These are phyloP conservation scores for Anagyrus pseudococci DNA, from an alignment of 2,888 invertebrate genomes.

Conservation along the genomic window DNA sequence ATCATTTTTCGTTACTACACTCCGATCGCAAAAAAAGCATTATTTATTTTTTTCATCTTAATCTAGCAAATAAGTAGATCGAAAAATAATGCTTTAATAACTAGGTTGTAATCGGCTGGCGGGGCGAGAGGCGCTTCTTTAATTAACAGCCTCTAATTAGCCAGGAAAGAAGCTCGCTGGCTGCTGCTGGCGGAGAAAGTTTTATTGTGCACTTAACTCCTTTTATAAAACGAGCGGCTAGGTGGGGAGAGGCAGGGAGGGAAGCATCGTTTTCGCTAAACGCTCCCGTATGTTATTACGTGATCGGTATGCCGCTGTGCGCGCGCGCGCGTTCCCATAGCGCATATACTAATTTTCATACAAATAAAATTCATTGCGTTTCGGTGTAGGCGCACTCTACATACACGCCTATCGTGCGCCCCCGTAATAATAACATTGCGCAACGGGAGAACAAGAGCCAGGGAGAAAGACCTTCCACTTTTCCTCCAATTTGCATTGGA, in stretches of 20 bases:
- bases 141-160: slow-evolving; percentile 1
- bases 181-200: slow-evolving; percentile 2
- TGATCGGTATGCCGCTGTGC: background rate
- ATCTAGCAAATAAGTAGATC: no score
- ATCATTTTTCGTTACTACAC: no score
- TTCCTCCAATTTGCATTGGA: no score
- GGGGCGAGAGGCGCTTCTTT: background rate
- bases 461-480: no score
- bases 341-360: background rate
- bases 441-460: background rate
- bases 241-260: no score
- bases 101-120: background rate
- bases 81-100: no score
- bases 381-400: background rate
- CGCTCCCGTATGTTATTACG: background rate
- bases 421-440: background rate
- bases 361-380: background rate
- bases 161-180: background rate
- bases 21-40: no score
- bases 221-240: background rate
- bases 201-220: background rate
- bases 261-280: background rate
- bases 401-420: background rate
- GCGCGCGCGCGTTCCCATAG: background rate
- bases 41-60: no score